These are phyloP conservation scores for Tachysurus fulvidraco DNA, from an alignment of 2,113 vertebrate genomes.

Conservation along the genomic window DNA sequence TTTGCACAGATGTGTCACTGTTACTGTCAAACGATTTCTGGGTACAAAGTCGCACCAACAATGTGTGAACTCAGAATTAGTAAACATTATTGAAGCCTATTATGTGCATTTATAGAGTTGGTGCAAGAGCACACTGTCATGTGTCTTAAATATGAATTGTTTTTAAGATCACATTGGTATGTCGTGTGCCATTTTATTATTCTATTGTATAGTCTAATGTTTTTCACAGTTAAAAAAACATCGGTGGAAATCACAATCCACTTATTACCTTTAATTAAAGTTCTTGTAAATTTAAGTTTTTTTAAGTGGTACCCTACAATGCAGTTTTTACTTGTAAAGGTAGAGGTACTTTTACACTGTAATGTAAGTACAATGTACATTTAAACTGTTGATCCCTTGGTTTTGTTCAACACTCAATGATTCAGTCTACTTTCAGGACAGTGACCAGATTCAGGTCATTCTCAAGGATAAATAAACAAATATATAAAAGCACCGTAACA, in stretches of 20 bases:
- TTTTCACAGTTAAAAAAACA: neutral
- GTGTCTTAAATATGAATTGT: neutral
- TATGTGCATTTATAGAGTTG: neutral
- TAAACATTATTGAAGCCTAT: neutral
- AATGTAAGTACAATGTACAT: neutral
- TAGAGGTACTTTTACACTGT: neutral
- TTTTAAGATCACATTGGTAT: neutral
- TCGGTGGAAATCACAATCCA: neutral
- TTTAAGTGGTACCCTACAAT: neutral
- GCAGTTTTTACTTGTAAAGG: neutral
- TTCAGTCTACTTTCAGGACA: neutral
- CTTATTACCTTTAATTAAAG: neutral
- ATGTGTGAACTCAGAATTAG: neutral
- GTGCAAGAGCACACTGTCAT: neutral
- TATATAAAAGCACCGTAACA: neutral
- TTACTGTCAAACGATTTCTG: neutral
- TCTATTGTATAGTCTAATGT: neutral
- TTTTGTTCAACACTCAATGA: neutral
- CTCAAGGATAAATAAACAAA: neutral
- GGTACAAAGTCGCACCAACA: neutral
- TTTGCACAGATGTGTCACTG: neutral
- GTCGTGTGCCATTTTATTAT: neutral
- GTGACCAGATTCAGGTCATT: neutral
- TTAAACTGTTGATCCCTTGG: neutral
- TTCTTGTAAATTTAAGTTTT: neutral